A percentile compares a stretch with the other conserved stretches of the same genome.
Evolutionary conservation across 2,113 vertebrate genomes (phyloP).

Genomic region (Phaethon lepturus): DNA sequence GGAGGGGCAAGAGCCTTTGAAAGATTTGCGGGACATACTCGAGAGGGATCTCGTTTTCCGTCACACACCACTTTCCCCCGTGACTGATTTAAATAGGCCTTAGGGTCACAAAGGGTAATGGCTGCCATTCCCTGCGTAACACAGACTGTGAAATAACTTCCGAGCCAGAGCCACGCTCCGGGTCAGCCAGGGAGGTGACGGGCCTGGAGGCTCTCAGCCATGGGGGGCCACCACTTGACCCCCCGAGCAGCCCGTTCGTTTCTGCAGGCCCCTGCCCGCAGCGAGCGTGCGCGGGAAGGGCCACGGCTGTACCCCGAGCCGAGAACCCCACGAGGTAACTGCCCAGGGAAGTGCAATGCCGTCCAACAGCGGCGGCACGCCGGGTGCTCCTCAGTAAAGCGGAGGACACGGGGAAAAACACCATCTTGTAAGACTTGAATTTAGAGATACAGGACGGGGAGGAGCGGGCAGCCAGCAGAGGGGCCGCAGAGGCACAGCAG

Average conservation of each 20-base stretch:
- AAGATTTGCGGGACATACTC: background rate
- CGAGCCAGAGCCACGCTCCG: background rate
- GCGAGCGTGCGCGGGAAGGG: background rate
- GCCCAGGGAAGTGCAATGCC: rapidly evolving
- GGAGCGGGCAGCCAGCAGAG: background rate
- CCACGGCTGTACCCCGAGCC: rapidly evolving
- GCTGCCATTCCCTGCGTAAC: background rate
- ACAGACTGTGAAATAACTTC: background rate
- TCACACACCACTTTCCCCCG: background rate
- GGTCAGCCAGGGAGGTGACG: no score
- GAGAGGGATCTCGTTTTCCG: background rate
- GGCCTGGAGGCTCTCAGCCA: no score
- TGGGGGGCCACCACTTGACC: no score
- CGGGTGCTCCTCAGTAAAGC: background rate
- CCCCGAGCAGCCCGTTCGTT: no score
- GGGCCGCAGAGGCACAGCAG: background rate
- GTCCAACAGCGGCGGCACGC: background rate
- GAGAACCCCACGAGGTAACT: rapidly evolving
- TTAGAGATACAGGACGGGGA: background rate
- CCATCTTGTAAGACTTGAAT: background rate
- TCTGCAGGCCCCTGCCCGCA: background rate
- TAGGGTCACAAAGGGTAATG: background rate
- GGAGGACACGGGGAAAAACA: background rate
- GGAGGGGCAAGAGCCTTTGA: background rate
- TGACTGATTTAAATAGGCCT: background rate